Evolutionary conservation across 2,113 vertebrate species (phyloP), one percentile per base, ranked within the genome.

Genomic region (Cettia cetti): DNA sequence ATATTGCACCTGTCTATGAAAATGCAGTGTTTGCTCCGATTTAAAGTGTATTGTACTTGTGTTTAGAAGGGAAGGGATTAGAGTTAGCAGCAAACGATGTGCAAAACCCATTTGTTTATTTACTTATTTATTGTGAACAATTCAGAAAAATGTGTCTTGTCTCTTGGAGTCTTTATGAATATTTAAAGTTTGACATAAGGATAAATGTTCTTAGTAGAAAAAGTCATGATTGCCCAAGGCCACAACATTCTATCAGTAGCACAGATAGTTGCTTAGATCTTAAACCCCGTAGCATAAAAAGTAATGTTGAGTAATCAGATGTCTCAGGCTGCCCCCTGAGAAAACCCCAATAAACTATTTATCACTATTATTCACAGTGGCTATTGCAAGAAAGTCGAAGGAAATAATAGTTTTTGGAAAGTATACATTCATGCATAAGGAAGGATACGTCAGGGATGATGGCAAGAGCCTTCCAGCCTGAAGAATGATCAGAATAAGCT

Each of bases 41-140:
- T 93, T 83, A 28, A n/a, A 63, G 78, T 24, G 20, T 50, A 13
- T 91, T 78, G 27, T 53, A 60, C 65, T 96, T 79, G 61, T 89
- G 18, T 82, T 90, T 79, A 47, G 75, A 77, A 82, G 16, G 69
- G 37, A 71, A 90, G 15, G 35, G 37, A 76, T 84, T 84, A 75
- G n/a, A 54, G 50, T 72, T 82, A 91, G 30, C 42, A 85, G 50
- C n/a, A 94, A 89, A 75, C 47, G 82, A 65, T 60, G 33, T 11
- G 9, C 40, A 91, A 91, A 87, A 0, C 10, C 16, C 49, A 82
- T 94, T 95, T 88, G 53, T 93, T 92, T 92, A 40, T 91, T 95
- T 96, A 63, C 44, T 94, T 96, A 87, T 94, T 95, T 95, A 91
- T 85, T 82, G 59, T 57, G 78, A 86, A 66, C 71, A 63, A n/a